These are phyloP conservation scores for Typhlichthys subterraneus DNA, from an alignment of 2,797 vertebrate species.

Conservation along the genomic window DNA sequence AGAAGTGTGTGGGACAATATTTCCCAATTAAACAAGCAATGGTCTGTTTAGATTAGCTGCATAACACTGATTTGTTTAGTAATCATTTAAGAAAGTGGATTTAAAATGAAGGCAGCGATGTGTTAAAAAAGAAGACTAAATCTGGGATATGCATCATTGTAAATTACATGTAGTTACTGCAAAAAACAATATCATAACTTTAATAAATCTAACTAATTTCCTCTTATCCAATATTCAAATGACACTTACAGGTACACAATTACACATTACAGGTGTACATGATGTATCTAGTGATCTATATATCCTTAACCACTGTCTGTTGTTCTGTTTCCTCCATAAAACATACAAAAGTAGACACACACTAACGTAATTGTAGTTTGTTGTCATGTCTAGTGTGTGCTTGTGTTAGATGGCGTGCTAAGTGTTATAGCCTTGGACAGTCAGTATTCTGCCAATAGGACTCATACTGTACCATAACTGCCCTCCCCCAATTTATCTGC, in stretches of 20 bases:
- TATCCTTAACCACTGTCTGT: neutral
- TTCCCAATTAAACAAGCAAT: neutral
- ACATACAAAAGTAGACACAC: conserved; percentile 5
- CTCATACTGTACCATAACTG: conserved; percentile 53
- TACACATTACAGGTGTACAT: too few relatives aligned
- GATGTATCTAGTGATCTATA: conserved; percentile 12
- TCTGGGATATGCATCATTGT: neutral
- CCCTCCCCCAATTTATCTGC: conserved; percentile 71
- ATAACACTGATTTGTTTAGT: too few relatives aligned
- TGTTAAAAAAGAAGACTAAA: too few relatives aligned
- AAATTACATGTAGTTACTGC: neutral
- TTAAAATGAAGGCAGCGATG: too few relatives aligned
- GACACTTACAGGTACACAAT: conserved; percentile 27
- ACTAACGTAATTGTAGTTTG: conserved; percentile 13
- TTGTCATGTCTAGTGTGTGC: conserved; percentile 6
- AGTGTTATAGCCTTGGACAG: conserved; percentile 50
- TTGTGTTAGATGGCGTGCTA: conserved; percentile 9
- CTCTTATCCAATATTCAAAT: conserved; percentile 16
- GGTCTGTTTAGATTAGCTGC: neutral
- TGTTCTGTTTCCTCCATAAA: neutral
- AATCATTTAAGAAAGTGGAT: too few relatives aligned
- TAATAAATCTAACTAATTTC: too few relatives aligned
- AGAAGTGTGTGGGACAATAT: neutral
- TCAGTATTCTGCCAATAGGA: conserved; percentile 54
- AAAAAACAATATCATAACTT: conserved; percentile 9